A percentile compares a stretch with the other conserved stretches of the same genome.
These are phyloP conservation scores for Maccullochella peelii DNA, from an alignment of 2,113 vertebrate genomes.

Conservation along the genomic window DNA sequence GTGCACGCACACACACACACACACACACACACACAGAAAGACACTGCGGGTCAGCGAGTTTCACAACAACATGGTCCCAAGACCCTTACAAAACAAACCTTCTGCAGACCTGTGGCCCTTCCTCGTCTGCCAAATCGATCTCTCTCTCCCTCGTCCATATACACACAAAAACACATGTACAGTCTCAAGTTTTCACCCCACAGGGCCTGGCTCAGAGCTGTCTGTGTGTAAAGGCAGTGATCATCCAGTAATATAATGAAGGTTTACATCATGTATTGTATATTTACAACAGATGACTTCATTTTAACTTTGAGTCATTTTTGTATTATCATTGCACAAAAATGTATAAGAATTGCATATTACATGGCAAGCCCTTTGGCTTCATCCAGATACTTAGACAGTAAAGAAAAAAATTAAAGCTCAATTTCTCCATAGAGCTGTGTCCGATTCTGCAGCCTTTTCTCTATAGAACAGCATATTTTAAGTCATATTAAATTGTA, in stretches of 20 bases:
- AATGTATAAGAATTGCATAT: not conserved
- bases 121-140: constrained; percentile 56
- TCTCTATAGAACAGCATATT: too few relatives aligned
- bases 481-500: not conserved
- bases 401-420: not conserved
- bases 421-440: not conserved
- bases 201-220: constrained; percentile 40
- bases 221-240: constrained; percentile 21
- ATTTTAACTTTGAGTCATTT: constrained; percentile 28
- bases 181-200: constrained; percentile 42
- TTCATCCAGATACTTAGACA: not conserved
- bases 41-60: constrained; percentile 46
- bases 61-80: constrained; percentile 43
- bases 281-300: constrained; percentile 52
- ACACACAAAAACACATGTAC: constrained; percentile 41
- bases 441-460: not conserved
- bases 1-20: not conserved
- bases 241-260: constrained; percentile 35
- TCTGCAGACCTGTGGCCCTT: constrained; percentile 39
- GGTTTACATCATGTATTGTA: constrained; percentile 42
- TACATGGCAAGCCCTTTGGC: not conserved
- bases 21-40: constrained; percentile 35
- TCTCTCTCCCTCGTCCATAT: not conserved
- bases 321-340: constrained; percentile 6
- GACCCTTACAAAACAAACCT: constrained; percentile 58